A percentile compares a stretch with the other conserved stretches of the same genome.
Conservation (phyloP, 2,797 vertebrate species). For the Austrolebias charrua region DNA sequence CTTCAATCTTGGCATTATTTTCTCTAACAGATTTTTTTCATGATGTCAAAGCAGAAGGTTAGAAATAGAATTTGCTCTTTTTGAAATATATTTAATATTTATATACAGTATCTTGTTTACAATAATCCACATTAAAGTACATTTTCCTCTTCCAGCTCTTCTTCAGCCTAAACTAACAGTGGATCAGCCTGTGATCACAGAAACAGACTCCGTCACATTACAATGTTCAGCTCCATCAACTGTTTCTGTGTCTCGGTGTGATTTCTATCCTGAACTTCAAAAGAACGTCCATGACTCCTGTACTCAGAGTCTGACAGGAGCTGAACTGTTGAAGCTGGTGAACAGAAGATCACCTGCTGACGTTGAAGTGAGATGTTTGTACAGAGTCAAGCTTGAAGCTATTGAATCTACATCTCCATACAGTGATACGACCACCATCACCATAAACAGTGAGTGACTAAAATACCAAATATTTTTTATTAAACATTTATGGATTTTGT, state of each 20-base stretch:
- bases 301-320: constrained; percentile 24
- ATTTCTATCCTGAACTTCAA: constrained; percentile 9
- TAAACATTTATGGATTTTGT: no score
- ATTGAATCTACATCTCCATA: neutral
- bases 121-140: neutral
- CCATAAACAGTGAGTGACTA: constrained; percentile 7
- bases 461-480: no score
- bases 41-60: constrained; percentile 6
- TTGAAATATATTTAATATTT: no score
- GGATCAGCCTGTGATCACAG: neutral
- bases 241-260: constrained; percentile 22
- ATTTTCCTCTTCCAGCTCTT: constrained; percentile 16
- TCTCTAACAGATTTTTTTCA: constrained; percentile 1
- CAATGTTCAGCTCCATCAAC: constrained; percentile 14
- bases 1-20: neutral
- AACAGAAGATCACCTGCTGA: neutral
- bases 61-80: neutral
- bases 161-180: constrained; percentile 6
- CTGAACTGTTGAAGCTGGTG: constrained; percentile 8
- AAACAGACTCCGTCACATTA: constrained; percentile 40
- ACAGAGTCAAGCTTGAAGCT: neutral
- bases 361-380: constrained; percentile 29
- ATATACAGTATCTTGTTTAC: neutral
- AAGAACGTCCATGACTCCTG: rapidly evolving
- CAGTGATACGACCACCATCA: constrained; percentile 1